Percentiles rank a stretch among this genome's conserved stretches.
These are phyloP conservation scores for Empis livida DNA, from an alignment of 2,888 invertebrate genomes.

Conservation along the genomic window DNA sequence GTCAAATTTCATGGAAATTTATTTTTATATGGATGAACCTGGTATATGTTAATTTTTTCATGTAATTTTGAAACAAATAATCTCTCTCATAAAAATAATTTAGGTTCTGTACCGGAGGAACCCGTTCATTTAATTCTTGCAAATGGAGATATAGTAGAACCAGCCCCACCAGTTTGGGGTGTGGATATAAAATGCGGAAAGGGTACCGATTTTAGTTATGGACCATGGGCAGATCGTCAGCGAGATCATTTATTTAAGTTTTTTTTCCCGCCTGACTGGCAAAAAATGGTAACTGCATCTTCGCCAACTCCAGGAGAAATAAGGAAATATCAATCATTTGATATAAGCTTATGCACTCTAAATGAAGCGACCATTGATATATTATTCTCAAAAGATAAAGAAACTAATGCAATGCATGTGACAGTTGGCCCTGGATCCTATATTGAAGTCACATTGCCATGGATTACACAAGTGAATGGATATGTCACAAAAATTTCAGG, in stretches of 20 bases:
- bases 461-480: conserved; percentile 78
- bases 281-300: conserved; percentile 64
- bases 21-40: conserved; percentile 96
- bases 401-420: conserved; percentile 94
- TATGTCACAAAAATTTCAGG: conserved; percentile 86
- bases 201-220: conserved; percentile 88
- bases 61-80: neutral
- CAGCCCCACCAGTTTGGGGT: conserved; percentile 90
- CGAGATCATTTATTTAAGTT: conserved; percentile 89
- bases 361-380: conserved; percentile 93
- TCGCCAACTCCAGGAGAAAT: conserved; percentile 77
- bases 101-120: conserved; percentile 78
- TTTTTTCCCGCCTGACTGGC: conserved; percentile 85
- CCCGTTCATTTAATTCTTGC: conserved; percentile 80
- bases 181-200: conserved; percentile 92
- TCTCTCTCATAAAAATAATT: no score
- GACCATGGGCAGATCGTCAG: conserved; percentile 98
- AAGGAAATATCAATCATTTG: conserved; percentile 81
- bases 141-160: conserved; percentile 86
- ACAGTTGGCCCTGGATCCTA: conserved; percentile 93
- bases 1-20: conserved; percentile 86
- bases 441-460: conserved; percentile 90
- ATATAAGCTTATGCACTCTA: conserved; percentile 78
- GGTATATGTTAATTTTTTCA: neutral
- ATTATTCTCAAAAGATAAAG: conserved; percentile 80